Conservation (phyloP, 2,113 vertebrate species). For the Pterocles orientalis region DNA sequence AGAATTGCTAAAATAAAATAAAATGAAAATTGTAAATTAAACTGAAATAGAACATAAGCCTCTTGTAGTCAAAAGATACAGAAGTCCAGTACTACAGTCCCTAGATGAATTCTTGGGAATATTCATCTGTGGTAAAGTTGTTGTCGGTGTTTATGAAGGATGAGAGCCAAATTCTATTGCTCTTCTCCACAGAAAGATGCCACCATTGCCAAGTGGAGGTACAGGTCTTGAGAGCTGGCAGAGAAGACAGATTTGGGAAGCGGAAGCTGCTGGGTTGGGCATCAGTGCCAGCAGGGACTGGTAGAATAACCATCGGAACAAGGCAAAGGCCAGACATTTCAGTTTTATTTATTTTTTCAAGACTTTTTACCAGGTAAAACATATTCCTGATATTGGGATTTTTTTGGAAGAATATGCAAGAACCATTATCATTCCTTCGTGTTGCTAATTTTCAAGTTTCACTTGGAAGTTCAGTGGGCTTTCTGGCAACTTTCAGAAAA, state of each 20-base stretch:
- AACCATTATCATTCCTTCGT: not conserved
- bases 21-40: not conserved
- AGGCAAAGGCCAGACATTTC: not conserved
- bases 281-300: not conserved
- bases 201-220: not conserved
- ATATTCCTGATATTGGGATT: not conserved
- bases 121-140: not conserved
- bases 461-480: not conserved
- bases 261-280: not conserved
- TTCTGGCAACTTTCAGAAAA: not conserved
- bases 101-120: not conserved
- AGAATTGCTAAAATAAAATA: not conserved
- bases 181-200: not conserved
- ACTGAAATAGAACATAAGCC: not conserved
- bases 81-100: not conserved
- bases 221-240: fast-evolving
- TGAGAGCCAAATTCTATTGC: not conserved
- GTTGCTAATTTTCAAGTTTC: not conserved
- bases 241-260: not conserved
- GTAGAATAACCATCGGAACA: not conserved
- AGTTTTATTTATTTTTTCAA: not conserved
- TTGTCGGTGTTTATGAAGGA: not conserved
- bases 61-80: not conserved
- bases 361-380: not conserved
- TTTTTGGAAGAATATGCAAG: not conserved